Evolutionary conservation across 2,888 invertebrate species (phyloP), one percentile per base, ranked within the genome.

Genomic region (Salpingus planirostris): DNA sequence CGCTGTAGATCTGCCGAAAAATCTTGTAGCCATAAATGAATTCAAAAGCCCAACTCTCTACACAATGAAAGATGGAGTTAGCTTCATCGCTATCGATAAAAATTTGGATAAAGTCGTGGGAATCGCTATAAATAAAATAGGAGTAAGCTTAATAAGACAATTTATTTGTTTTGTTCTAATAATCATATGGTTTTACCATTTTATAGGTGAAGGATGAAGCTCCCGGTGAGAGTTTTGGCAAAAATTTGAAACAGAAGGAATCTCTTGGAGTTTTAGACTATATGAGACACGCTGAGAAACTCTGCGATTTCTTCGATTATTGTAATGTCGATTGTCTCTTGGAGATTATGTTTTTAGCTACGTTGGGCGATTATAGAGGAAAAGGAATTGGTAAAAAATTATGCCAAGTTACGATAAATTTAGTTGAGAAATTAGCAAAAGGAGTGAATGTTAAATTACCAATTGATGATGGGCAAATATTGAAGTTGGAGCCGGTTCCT

Each of bases 301-400:
- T 63, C 18, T 8, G 8, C 5, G 18, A 18, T 8, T 8, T 18
- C 18, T 18, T 18, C 18, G 18, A 18, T 5, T 18, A 6, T 37
- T 36, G 34, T 29, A 25, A 25, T 11, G 68, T 72, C 0, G 69
- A 76, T 33, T 78, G 78, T 52, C 65, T 76, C 2, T 50, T 80
- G 24, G 83, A 83, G 59, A 57, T 81, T 10, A 80, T 78, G 78
- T 82, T 81, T 42, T 46, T 82, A 12, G 74, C 66, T 1, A 77
- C 78, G 0, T 47, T 68, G 2, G 65, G 67, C 0, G 63, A 70
- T 12, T 73, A 72, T 39, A 66, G 71, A 33, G 49, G 60, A 1
- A 64, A 64, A 8, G 70, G 73, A 8, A 65, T 83, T 7, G 80
- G 63, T 0, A 66, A 56, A 7, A 51, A 69, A 8, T 50, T 83